These are phyloP conservation scores for Mungos mungo DNA, from an alignment of 2,113 vertebrate genomes.

Conservation along the genomic window DNA sequence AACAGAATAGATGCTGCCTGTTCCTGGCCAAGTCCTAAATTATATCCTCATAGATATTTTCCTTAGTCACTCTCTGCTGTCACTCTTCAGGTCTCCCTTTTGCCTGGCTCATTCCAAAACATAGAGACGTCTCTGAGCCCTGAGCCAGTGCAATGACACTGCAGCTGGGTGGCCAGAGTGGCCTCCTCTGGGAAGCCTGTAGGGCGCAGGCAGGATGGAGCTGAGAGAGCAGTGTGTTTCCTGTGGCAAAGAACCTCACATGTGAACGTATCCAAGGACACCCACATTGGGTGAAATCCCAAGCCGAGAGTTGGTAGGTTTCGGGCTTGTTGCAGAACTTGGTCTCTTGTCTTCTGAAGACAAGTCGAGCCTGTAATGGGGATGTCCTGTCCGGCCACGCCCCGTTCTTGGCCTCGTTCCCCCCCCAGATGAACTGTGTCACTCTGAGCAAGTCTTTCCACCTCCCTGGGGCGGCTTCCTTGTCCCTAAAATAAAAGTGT, in stretches of 20 bases:
- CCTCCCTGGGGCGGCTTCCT: not conserved
- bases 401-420: not conserved
- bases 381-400: not conserved
- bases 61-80: not conserved
- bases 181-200: not conserved
- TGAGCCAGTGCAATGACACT: not conserved
- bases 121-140: not conserved
- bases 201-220: not conserved
- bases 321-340: not conserved
- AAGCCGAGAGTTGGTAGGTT: rapidly evolving
- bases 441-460: not conserved
- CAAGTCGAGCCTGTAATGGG: not conserved
- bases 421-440: not conserved
- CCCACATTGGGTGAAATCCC: not conserved
- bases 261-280: not conserved
- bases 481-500: not conserved
- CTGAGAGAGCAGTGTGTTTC: not conserved
- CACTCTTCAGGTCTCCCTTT: not conserved
- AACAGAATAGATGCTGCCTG: not conserved
- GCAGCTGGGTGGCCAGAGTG: not conserved
- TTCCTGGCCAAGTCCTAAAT: not conserved
- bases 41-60: not conserved
- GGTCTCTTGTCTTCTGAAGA: not conserved
- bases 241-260: rapidly evolving
- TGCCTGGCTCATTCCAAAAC: not conserved